Evolutionary conservation across 2,797 vertebrate genomes (phyloP).

Genomic region (Selene dorsalis): DNA sequence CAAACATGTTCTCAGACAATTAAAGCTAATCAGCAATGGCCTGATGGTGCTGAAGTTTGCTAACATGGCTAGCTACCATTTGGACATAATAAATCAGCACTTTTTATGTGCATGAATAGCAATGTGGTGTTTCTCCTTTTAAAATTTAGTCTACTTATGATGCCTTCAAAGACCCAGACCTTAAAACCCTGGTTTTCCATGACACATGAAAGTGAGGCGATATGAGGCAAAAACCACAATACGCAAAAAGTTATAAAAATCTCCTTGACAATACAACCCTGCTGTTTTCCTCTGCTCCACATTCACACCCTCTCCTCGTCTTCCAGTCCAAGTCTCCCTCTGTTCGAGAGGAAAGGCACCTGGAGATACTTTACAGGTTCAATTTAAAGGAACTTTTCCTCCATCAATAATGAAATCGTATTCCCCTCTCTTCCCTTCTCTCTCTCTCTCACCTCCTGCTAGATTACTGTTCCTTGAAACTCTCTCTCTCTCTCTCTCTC

Average conservation of each 20-base stretch:
- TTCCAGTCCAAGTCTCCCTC: slow-evolving; percentile 25
- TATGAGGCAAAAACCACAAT: slow-evolving; percentile 1
- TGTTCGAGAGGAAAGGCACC: slow-evolving; percentile 35
- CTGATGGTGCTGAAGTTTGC: background rate
- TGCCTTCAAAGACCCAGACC: slow-evolving; percentile 4
- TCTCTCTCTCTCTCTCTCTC: slow-evolving; percentile 37
- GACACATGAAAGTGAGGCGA: background rate
- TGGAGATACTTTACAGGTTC: slow-evolving; percentile 69
- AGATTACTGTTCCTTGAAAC: slow-evolving; percentile 55
- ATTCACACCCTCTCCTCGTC: slow-evolving; percentile 20
- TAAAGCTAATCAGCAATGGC: too few relatives aligned
- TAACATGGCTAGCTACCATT: background rate
- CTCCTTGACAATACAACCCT: background rate
- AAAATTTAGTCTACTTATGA: background rate
- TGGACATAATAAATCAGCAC: too few relatives aligned
- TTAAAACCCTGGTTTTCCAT: background rate
- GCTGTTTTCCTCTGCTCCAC: background rate
- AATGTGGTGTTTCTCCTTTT: background rate
- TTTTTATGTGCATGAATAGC: background rate
- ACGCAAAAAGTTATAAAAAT: background rate
- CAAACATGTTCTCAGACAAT: too few relatives aligned
- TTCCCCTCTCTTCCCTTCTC: slow-evolving; percentile 42
- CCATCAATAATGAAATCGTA: slow-evolving; percentile 81
- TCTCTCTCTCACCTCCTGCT: slow-evolving; percentile 34
- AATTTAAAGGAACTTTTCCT: slow-evolving; percentile 73